These are phyloP conservation scores for Amiota minor DNA, from an alignment of 2,888 invertebrate genomes.

Conservation along the genomic window DNA sequence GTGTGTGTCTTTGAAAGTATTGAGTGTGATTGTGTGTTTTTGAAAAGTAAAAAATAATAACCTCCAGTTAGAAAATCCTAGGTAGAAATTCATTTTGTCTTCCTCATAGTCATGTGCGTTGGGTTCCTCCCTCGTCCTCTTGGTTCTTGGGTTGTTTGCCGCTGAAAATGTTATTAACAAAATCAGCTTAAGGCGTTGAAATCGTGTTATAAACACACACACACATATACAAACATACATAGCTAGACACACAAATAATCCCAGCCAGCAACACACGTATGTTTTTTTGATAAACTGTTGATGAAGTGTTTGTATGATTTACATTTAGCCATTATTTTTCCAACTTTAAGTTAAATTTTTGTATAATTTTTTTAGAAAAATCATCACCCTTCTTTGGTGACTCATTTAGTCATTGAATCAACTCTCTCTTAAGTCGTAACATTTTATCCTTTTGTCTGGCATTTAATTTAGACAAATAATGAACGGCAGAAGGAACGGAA, in stretches of 20 bases:
- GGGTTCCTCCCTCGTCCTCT: no score
- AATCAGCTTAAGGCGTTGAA: slow-evolving; percentile 27
- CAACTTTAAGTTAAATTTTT: slow-evolving; percentile 10
- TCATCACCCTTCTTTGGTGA: not conserved
- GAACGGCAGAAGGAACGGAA: slow-evolving; percentile 8
- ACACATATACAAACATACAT: not conserved
- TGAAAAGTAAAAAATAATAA: slow-evolving; percentile 52
- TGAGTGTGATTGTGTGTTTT: slow-evolving; percentile 30
- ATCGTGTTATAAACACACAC: slow-evolving; percentile 21
- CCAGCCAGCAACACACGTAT: not conserved
- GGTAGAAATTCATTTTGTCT: not conserved
- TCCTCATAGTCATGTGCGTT: not conserved
- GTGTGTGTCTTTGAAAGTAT: slow-evolving; percentile 8
- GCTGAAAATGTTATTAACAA: slow-evolving; percentile 26
- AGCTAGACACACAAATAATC: not conserved
- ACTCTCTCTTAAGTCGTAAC: not conserved
- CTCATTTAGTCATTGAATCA: not conserved
- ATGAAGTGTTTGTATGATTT: slow-evolving; percentile 22
- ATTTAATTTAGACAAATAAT: slow-evolving; percentile 20
- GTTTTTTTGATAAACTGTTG: not conserved
- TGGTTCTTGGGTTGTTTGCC: no score
- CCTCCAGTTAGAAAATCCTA: slow-evolving; percentile 32
- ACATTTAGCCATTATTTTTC: slow-evolving; percentile 12
- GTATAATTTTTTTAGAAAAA: slow-evolving; percentile 26
- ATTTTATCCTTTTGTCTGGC: not conserved